Evolutionary conservation across 2,797 vertebrate species (phyloP).

Genomic region (Onychomys leucogaster): DNA sequence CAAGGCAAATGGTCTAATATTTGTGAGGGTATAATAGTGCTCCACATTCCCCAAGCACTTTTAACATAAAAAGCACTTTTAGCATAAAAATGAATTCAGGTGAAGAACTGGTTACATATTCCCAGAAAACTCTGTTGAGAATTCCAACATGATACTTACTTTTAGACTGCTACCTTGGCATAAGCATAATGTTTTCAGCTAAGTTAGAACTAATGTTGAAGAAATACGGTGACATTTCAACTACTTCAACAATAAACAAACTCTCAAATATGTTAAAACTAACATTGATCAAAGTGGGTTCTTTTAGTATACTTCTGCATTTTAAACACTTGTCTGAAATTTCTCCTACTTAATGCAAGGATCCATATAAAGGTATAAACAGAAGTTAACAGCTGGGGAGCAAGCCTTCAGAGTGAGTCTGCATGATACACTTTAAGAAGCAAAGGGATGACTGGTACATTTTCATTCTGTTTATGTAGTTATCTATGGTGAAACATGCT

Average conservation of each 20-base stretch:
- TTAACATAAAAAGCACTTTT: not conserved
- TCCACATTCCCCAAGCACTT: not conserved
- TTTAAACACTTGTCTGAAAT: conserved; percentile 18
- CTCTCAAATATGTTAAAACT: no score
- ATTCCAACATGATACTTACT: not conserved
- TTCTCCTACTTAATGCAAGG: not conserved
- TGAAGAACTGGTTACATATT: not conserved
- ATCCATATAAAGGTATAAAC: not conserved
- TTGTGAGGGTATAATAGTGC: not conserved
- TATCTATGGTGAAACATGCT: not conserved
- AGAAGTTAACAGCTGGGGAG: not conserved
- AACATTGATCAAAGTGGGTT: no score
- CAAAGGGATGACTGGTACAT: not conserved
- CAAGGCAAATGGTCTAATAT: not conserved
- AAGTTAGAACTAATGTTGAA: not conserved
- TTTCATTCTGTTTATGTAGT: not conserved
- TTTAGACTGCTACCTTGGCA: not conserved
- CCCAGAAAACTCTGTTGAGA: not conserved
- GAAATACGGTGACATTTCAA: not conserved
- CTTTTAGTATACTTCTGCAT: not conserved
- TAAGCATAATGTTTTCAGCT: not conserved
- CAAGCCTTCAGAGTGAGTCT: not conserved
- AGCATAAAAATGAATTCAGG: not conserved
- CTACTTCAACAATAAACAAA: not conserved
- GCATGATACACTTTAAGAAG: not conserved